A percentile compares a stretch with the other conserved stretches of the same genome.
These are phyloP conservation scores for Calypte anna DNA, from an alignment of 2,113 vertebrate genomes.

Conservation along the genomic window DNA sequence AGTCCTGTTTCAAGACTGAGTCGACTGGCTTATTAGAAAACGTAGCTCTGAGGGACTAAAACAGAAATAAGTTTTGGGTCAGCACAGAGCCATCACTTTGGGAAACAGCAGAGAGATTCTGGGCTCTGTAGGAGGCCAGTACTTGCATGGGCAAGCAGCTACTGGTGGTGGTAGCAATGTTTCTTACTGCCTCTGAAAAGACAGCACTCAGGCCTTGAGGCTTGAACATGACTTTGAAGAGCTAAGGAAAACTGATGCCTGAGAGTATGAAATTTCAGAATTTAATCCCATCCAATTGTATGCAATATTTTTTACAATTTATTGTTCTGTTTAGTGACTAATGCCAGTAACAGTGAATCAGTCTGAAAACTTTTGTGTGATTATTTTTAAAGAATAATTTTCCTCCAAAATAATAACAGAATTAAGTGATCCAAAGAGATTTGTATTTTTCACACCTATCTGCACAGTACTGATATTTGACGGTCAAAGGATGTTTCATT, in stretches of 20 bases:
- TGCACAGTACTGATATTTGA: background rate
- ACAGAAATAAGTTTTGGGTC: background rate
- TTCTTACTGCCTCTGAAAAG: background rate
- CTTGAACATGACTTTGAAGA: constrained; percentile 53
- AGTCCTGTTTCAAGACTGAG: background rate
- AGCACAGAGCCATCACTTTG: constrained; percentile 30
- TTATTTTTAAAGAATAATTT: constrained; percentile 19
- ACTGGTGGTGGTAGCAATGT: background rate
- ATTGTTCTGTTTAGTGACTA: constrained; percentile 13
- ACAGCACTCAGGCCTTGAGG: constrained; percentile 16
- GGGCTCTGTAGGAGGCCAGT: constrained; percentile 26
- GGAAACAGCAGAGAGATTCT: background rate
- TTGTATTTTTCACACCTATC: background rate
- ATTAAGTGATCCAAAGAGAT: background rate
- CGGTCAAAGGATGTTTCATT: background rate
- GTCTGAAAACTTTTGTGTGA: background rate
- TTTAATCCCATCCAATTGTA: constrained; percentile 7
- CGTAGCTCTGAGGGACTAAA: background rate
- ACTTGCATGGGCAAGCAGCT: background rate
- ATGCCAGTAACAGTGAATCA: background rate
- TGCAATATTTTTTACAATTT: constrained; percentile 28
- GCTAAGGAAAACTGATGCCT: background rate
- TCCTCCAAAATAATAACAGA: background rate
- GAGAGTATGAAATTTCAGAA: background rate
- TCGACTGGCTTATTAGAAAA: background rate